These are phyloP conservation scores for Rousettus leschenaultii DNA, from an alignment of 2,113 vertebrate genomes.

Conservation along the genomic window DNA sequence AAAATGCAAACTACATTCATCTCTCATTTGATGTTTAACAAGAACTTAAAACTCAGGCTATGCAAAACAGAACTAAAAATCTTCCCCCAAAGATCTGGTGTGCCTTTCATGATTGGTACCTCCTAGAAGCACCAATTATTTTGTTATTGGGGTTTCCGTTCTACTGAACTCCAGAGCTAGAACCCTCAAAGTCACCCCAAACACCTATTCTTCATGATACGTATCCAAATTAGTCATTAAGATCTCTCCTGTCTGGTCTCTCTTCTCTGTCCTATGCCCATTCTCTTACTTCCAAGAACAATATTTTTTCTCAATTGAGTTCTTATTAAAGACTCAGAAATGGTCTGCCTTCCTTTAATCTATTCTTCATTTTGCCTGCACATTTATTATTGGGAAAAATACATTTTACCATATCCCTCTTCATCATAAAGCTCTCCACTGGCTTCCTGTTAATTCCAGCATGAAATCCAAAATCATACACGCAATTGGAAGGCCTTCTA, in stretches of 20 bases:
- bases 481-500: background rate
- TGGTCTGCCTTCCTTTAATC: background rate
- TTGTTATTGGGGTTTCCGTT: background rate
- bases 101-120: background rate
- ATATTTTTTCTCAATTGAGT: background rate
- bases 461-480: background rate
- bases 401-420: background rate
- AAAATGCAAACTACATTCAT: conserved; percentile 14
- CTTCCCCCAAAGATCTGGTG: background rate
- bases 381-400: conserved; percentile 1
- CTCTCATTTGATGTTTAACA: background rate
- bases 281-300: background rate
- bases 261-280: background rate
- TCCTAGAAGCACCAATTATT: background rate
- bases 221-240: background rate
- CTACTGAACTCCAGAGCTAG: background rate
- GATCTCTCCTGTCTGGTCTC: background rate
- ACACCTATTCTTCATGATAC: background rate
- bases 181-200: background rate
- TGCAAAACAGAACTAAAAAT: background rate
- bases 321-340: conserved; percentile 4
- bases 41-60: background rate
- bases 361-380: background rate
- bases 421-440: background rate
- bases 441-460: background rate